These are phyloP conservation scores for Coptodon rendalli DNA, from an alignment of 2,113 vertebrate genomes.

Conservation along the genomic window DNA sequence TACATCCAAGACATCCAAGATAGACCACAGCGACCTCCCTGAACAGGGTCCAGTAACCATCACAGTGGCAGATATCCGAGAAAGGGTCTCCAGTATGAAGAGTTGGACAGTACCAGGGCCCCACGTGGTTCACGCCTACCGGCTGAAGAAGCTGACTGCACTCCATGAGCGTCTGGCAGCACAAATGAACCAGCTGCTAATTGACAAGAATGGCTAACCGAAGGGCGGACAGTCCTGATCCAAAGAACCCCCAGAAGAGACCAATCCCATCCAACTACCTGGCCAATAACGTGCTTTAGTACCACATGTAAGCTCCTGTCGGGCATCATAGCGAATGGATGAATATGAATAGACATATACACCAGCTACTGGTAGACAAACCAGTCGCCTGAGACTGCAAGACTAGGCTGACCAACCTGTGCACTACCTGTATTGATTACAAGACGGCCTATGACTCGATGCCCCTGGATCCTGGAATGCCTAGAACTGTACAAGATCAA, in stretches of 20 bases:
- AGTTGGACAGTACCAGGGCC: rapidly evolving
- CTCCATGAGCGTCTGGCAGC: background rate
- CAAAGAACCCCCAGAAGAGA: background rate
- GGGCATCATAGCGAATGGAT: background rate
- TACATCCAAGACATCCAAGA: background rate
- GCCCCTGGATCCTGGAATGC: background rate
- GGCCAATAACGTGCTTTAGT: rapidly evolving
- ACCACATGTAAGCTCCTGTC: background rate
- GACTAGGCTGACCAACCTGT: background rate
- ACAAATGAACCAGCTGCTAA: background rate
- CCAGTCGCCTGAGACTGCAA: rapidly evolving
- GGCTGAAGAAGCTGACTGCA: background rate
- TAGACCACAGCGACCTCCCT: rapidly evolving
- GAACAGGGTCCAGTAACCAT: background rate
- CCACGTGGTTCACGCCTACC: background rate
- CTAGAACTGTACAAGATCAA: rapidly evolving
- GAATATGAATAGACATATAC: background rate
- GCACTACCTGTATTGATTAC: background rate
- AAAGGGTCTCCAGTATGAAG: background rate
- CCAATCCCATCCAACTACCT: background rate
- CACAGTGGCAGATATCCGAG: background rate
- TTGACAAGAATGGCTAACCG: background rate
- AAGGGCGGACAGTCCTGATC: background rate
- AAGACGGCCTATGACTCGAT: background rate
- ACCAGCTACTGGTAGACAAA: background rate